Percentiles rank a stretch among this genome's conserved stretches.
phyloP scores from a whole-genome alignment of 2,797 vertebrate species.

The Gorsachius magnificus region DNA sequence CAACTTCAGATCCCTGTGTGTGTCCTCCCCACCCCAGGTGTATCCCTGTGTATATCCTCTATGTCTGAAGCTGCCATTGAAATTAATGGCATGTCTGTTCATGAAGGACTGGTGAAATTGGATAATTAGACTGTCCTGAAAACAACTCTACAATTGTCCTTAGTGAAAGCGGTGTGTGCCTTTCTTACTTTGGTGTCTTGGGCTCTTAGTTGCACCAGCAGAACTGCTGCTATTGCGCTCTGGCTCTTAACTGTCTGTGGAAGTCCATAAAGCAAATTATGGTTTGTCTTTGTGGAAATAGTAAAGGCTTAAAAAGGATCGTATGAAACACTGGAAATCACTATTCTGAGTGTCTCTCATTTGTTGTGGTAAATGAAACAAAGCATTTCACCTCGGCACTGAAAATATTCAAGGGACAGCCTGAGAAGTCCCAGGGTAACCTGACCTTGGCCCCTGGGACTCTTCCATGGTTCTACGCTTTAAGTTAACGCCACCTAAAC shows the following conservation, averaged over 20 bases:
- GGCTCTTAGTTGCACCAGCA: background rate
- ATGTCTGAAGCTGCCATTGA: background rate
- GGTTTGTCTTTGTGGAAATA: background rate
- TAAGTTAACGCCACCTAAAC: background rate
- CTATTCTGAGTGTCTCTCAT: background rate
- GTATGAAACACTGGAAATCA: background rate
- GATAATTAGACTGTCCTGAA: background rate
- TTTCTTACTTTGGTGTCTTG: background rate
- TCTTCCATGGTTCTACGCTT: background rate
- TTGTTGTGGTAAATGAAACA: background rate
- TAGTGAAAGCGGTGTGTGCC: background rate
- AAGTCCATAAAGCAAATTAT: background rate
- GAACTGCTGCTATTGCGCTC: background rate
- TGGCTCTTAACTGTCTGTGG: background rate
- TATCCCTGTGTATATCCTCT: background rate
- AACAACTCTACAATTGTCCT: background rate
- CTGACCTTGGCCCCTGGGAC: no score
- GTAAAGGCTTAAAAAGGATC: background rate
- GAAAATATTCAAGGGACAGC: background rate
- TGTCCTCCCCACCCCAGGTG: accelerated
- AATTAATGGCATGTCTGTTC: background rate
- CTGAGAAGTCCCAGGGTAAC: background rate
- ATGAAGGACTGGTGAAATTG: background rate
- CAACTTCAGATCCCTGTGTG: background rate
- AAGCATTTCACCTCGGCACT: background rate